Evolutionary conservation across 2,113 vertebrate genomes (phyloP).

Genomic region (Regulus satrapa): DNA sequence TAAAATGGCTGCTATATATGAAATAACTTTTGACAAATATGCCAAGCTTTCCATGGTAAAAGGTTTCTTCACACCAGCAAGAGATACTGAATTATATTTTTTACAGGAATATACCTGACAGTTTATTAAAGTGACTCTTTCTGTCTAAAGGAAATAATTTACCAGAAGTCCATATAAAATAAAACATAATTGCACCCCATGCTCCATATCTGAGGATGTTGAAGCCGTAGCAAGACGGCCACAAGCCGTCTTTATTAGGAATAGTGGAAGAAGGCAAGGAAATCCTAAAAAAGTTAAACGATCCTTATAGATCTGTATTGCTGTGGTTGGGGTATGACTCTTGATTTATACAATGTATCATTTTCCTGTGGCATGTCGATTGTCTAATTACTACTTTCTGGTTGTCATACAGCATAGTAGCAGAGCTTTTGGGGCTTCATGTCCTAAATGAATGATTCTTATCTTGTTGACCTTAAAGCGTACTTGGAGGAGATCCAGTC

Average conservation of each 20-base stretch:
- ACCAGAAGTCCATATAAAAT: neutral
- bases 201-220: neutral
- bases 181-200: neutral
- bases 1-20: neutral
- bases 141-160: neutral
- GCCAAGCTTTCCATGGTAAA: neutral
- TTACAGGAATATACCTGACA: neutral
- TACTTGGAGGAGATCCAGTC: slow-evolving; percentile 98
- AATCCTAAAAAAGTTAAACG: neutral
- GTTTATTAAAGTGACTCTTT: neutral
- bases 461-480: slow-evolving; percentile 63
- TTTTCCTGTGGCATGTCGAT: neutral
- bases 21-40: neutral
- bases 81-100: neutral
- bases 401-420: neutral
- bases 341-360: neutral
- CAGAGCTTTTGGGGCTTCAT: neutral
- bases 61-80: neutral
- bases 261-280: neutral
- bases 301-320: neutral
- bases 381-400: neutral
- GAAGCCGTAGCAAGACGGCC: neutral
- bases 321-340: neutral
- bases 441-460: neutral
- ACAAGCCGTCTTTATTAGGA: neutral